Conservation (phyloP, 2,113 vertebrate species). For the Ptychochromis oligacanthus region DNA sequence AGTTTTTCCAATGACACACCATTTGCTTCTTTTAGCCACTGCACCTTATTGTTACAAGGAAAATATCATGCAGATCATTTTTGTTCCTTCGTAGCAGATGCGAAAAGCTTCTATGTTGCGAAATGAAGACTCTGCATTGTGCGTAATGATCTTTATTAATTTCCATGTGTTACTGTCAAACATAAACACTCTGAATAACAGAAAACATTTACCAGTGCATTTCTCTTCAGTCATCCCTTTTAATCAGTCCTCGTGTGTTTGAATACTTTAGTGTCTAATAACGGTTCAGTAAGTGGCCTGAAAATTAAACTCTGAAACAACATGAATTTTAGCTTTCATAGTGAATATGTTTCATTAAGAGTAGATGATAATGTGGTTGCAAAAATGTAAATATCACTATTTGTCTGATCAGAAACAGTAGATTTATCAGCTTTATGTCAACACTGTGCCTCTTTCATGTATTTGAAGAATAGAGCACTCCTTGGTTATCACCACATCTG, state of each 20-base stretch:
- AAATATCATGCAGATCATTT: not conserved
- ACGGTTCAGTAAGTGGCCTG: not conserved
- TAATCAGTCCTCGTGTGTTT: not conserved
- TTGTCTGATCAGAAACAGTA: not conserved
- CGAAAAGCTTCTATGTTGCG: no score
- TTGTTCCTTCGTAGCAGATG: not conserved
- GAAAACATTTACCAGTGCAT: constrained; percentile 20
- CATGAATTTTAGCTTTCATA: not conserved
- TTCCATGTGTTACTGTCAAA: constrained; percentile 6
- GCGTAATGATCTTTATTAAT: constrained; percentile 30
- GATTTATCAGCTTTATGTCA: not conserved
- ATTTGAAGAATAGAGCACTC: not conserved
- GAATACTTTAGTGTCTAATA: constrained; percentile 14
- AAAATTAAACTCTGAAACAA: not conserved
- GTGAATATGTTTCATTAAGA: not conserved
- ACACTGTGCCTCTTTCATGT: not conserved
- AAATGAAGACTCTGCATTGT: not conserved
- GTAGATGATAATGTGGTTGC: not conserved
- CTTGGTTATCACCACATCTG: not conserved
- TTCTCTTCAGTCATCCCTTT: constrained; percentile 35
- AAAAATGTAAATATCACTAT: not conserved
- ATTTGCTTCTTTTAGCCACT: not conserved
- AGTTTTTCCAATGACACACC: rapidly evolving
- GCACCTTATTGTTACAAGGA: not conserved
- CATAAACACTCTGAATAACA: not conserved